A percentile compares a stretch with the other conserved stretches of the same genome.
Evolutionary conservation across 2,797 vertebrate species (phyloP).

Genomic region (Pipistrellus kuhlii): DNA sequence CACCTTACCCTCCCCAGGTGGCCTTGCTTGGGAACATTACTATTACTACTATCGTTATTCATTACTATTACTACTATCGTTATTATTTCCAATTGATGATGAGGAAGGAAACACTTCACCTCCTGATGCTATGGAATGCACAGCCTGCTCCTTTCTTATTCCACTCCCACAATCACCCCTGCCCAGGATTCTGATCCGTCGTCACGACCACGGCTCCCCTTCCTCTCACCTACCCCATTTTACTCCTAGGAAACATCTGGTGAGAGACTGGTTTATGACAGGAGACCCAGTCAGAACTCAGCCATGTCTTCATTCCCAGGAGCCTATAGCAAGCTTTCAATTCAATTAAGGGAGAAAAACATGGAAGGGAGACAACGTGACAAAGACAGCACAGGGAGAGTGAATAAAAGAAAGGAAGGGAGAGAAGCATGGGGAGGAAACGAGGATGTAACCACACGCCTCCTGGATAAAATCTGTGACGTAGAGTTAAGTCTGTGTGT

Average conservation of each 20-base stretch:
- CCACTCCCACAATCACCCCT: accelerated
- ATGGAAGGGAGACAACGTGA: not conserved
- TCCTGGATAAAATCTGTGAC: not conserved
- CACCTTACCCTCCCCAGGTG: not conserved
- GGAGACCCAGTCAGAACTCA: not conserved
- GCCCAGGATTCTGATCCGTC: accelerated
- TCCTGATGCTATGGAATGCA: not conserved
- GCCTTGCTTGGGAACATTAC: not conserved
- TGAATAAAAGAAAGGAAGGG: not conserved
- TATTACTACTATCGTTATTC: too few relatives aligned
- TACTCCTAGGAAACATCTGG: not conserved
- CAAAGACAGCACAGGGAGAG: not conserved
- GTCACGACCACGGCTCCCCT: accelerated
- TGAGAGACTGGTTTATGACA: not conserved
- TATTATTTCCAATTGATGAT: not conserved
- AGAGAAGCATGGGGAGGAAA: not conserved
- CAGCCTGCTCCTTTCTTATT: not conserved
- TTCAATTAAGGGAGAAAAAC: not conserved
- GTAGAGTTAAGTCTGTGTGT: accelerated
- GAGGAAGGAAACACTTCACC: not conserved
- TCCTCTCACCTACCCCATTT: not conserved
- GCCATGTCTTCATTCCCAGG: not conserved
- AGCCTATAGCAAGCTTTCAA: not conserved
- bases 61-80: not conserved
- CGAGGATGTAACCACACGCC: not conserved